Evolutionary conservation across 1,140 invertebrate species (phyloP).

Genomic region (Drosophila murphyi): DNA sequence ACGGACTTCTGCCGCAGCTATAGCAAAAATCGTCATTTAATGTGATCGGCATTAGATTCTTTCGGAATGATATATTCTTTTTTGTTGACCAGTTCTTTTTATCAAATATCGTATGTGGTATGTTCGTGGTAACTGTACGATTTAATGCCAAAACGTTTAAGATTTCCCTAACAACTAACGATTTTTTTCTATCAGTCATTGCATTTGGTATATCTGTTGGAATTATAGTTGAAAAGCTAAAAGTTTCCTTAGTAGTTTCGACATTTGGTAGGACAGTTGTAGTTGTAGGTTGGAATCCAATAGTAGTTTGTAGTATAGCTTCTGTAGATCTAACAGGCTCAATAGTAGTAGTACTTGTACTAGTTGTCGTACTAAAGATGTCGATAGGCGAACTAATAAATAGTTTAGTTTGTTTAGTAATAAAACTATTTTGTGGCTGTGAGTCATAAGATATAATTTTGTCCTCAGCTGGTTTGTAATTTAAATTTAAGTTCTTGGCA

Average conservation of each 20-base stretch:
- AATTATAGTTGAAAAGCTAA: neutral
- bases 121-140: neutral
- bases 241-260: neutral
- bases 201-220: neutral
- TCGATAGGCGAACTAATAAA: neutral
- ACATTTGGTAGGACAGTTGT: neutral
- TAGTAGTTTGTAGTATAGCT: neutral
- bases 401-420: neutral
- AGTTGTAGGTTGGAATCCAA: neutral
- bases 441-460: neutral
- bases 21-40: neutral
- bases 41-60: neutral
- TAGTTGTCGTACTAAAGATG: neutral
- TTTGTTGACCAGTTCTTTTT: neutral
- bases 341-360: neutral
- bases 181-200: neutral
- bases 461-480: slow-evolving; percentile 9
- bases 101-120: neutral
- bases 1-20: neutral
- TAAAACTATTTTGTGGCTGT: slow-evolving; percentile 1
- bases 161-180: neutral
- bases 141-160: neutral
- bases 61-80: neutral
- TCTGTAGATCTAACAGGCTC: neutral
- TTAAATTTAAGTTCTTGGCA: slow-evolving; percentile 2